A percentile compares a stretch with the other conserved stretches of the same genome.
Evolutionary conservation across 2,888 invertebrate genomes (phyloP).

Genomic region (Meteorus cinctellus): DNA sequence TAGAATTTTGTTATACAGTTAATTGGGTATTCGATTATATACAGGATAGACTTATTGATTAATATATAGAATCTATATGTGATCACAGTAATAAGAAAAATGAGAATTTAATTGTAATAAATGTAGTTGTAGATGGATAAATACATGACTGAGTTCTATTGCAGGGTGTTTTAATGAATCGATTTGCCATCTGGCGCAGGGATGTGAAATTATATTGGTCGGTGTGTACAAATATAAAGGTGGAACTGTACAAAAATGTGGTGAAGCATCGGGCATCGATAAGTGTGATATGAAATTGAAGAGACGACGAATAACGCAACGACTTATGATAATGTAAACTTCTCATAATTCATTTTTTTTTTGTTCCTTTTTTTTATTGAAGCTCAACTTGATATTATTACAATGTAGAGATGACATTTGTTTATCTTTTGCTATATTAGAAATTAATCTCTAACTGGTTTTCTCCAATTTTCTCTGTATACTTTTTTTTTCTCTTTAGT

Average conservation of each 20-base stretch:
- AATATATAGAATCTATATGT: background rate
- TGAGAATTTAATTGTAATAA: background rate
- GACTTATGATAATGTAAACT: slow-evolving; percentile 5
- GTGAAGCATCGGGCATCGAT: slow-evolving; percentile 5
- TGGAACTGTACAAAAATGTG: background rate
- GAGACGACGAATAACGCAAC: background rate
- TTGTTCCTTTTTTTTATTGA: background rate
- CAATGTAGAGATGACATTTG: slow-evolving; percentile 4
- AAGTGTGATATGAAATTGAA: background rate
- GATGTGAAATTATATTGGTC: background rate
- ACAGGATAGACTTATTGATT: too few species aligned
- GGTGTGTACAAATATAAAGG: background rate
- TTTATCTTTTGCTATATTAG: background rate
- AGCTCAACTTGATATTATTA: background rate
- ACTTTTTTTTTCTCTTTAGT: background rate
- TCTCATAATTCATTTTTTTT: background rate
- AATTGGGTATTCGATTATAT: too few species aligned
- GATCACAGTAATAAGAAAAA: background rate
- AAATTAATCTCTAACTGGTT: background rate
- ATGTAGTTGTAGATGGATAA: background rate
- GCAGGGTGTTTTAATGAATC: background rate
- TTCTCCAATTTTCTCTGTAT: too few species aligned
- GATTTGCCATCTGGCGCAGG: slow-evolving; percentile 13
- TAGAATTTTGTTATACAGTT: too few species aligned
- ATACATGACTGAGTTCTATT: background rate